Conservation (phyloP, 2,888 invertebrate species). For the Hemistola chrysoprasaria region DNA sequence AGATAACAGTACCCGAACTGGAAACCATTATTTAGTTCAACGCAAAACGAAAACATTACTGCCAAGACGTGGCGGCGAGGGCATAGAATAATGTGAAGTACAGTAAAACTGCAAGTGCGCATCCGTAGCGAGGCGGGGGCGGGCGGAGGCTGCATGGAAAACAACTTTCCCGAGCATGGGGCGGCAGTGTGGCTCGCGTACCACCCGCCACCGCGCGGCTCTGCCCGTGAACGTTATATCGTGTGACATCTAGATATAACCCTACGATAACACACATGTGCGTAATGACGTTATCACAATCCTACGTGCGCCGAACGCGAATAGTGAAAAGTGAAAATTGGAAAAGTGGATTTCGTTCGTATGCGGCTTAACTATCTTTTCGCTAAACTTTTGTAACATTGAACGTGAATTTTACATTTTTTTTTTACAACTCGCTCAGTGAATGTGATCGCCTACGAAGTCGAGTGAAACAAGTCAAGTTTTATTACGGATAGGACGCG, state of each 20-base stretch:
- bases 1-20: conserved; percentile 12
- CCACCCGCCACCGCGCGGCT: conserved; percentile 41
- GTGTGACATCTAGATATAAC: too few relatives aligned
- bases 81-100: conserved; percentile 29
- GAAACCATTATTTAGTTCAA: conserved; percentile 4
- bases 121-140: conserved; percentile 47
- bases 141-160: conserved; percentile 69
- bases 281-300: conserved; percentile 24
- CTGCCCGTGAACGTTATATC: conserved; percentile 35
- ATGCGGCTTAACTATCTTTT: too few relatives aligned
- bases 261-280: conserved; percentile 22
- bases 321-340: conserved; percentile 29
- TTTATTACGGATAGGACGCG: conserved; percentile 16
- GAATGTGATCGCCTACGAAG: too few relatives aligned
- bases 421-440: conserved; percentile 4
- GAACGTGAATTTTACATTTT: background rate
- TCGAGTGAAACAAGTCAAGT: conserved; percentile 3
- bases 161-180: conserved; percentile 53
- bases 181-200: conserved; percentile 73
- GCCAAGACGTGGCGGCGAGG: conserved; percentile 10
- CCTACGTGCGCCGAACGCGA: conserved; percentile 29
- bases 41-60: conserved; percentile 14
- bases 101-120: conserved; percentile 68
- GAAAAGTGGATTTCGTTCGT: conserved; percentile 24
- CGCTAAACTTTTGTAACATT: too few relatives aligned